phyloP scores from a whole-genome alignment of 2,888 invertebrate species.

The Bellardia pandia region DNA sequence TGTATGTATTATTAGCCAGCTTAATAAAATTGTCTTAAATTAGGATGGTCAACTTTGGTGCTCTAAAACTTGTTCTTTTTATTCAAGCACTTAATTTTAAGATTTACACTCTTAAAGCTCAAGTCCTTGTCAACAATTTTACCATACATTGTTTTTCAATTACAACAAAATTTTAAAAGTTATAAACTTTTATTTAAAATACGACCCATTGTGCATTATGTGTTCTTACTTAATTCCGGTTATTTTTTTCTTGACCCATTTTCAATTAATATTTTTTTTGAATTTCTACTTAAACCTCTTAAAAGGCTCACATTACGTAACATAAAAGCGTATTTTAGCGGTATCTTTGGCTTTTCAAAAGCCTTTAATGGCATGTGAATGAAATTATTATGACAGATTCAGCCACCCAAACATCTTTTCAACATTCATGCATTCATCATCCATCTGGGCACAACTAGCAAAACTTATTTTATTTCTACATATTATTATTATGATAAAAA shows the following conservation, averaged over 20 bases:
- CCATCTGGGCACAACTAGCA: neutral
- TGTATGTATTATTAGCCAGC: no score
- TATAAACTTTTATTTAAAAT: no score
- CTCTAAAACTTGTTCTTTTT: no score
- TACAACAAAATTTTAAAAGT: no score
- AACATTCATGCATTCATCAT: neutral
- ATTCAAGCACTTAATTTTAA: no score
- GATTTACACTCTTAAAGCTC: no score
- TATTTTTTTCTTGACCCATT: neutral
- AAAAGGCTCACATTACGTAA: slow-evolving; percentile 19
- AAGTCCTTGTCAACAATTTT: no score
- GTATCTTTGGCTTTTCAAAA: neutral
- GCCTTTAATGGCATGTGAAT: neutral
- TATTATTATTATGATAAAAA: slow-evolving; percentile 6
- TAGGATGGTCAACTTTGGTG: no score
- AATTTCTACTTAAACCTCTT: slow-evolving; percentile 1
- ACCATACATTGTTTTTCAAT: no score
- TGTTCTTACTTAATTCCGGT: neutral
- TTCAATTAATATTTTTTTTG: neutral
- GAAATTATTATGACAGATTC: neutral
- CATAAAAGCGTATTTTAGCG: neutral
- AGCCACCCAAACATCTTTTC: neutral
- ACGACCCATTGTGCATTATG: no score
- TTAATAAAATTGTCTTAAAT: no score
- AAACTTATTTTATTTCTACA: neutral